Evolutionary conservation across 1,140 invertebrate genomes (phyloP).

Genomic region (Musca vetustissima): DNA sequence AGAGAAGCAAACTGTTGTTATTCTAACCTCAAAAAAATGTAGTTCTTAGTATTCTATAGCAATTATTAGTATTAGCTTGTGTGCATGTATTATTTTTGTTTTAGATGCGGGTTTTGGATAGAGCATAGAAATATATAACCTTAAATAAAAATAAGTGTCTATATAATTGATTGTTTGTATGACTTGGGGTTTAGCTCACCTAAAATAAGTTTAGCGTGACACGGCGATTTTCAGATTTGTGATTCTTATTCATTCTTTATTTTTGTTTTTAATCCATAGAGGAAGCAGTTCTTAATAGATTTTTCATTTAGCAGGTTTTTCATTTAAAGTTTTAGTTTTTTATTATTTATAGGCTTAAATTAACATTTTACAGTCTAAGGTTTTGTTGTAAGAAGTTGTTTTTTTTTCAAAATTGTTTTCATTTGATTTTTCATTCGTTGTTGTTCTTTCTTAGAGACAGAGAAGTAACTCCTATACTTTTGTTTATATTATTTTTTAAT

Average conservation of each 20-base stretch:
- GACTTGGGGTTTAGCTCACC: slow-evolving; percentile 57
- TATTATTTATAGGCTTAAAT: slow-evolving; percentile 15
- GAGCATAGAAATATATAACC: too few species aligned
- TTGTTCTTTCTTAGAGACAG: slow-evolving; percentile 16
- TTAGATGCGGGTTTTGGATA: too few species aligned
- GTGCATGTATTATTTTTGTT: too few species aligned
- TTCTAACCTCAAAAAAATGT: too few species aligned
- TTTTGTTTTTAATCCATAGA: slow-evolving; percentile 26
- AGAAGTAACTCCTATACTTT: slow-evolving; percentile 4
- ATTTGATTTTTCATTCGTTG: slow-evolving; percentile 22
- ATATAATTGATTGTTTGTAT: slow-evolving; percentile 29
- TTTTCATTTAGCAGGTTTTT: too few species aligned
- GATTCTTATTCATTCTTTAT: slow-evolving; percentile 32
- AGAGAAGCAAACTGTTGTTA: too few species aligned
- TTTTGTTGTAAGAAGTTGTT: slow-evolving; percentile 27
- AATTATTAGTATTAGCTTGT: too few species aligned
- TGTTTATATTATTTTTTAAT: too few species aligned
- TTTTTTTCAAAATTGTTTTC: slow-evolving; percentile 13
- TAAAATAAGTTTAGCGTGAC: slow-evolving; percentile 36
- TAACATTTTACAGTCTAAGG: slow-evolving; percentile 36
- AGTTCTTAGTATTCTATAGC: too few species aligned
- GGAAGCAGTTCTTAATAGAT: neutral
- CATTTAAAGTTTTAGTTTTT: too few species aligned
- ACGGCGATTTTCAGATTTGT: too few species aligned
- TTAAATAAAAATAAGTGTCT: too few species aligned